A percentile compares a stretch with the other conserved stretches of the same genome.
phyloP scores from a whole-genome alignment of 2,888 invertebrate species.

The Apoda limacodes region DNA sequence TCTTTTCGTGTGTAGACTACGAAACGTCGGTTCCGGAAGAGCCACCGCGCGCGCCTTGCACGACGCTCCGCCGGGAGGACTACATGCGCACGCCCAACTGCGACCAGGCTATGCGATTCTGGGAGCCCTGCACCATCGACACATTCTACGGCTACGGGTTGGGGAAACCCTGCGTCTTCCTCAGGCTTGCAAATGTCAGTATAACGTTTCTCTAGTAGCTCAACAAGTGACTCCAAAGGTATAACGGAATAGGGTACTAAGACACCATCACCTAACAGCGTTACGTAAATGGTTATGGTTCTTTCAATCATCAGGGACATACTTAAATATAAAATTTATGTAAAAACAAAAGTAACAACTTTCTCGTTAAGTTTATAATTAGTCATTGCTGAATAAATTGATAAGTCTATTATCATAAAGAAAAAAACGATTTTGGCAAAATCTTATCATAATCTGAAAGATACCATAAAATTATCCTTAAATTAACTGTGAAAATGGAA shows the following conservation, averaged over 20 bases:
- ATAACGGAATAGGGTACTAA: too few species aligned
- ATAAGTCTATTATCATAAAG: too few species aligned
- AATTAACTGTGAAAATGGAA: too few species aligned
- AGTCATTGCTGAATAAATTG: too few species aligned
- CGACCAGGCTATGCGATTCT: slow-evolving; percentile 42
- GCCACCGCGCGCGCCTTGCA: slow-evolving; percentile 54
- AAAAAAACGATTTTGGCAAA: too few species aligned
- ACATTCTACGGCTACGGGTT: slow-evolving; percentile 78
- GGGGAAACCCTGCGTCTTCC: slow-evolving; percentile 81
- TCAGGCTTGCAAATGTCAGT: slow-evolving; percentile 76
- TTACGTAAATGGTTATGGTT: too few species aligned
- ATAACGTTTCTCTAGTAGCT: neutral
- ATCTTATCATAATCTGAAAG: too few species aligned
- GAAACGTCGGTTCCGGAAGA: slow-evolving; percentile 53
- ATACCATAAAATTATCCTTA: too few species aligned
- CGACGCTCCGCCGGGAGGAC: slow-evolving; percentile 40
- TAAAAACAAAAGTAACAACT: neutral
- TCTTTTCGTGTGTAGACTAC: slow-evolving; percentile 39
- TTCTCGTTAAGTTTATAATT: too few species aligned
- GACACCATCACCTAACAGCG: too few species aligned
- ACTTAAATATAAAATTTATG: neutral
- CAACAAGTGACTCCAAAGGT: too few species aligned
- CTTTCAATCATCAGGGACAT: too few species aligned
- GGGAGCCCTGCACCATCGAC: slow-evolving; percentile 73
- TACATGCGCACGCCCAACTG: slow-evolving; percentile 41